Percentiles rank a stretch among this genome's conserved stretches.
These are phyloP conservation scores for Taenioides sp. DNA, from an alignment of 2,797 vertebrate species.

Conservation along the genomic window DNA sequence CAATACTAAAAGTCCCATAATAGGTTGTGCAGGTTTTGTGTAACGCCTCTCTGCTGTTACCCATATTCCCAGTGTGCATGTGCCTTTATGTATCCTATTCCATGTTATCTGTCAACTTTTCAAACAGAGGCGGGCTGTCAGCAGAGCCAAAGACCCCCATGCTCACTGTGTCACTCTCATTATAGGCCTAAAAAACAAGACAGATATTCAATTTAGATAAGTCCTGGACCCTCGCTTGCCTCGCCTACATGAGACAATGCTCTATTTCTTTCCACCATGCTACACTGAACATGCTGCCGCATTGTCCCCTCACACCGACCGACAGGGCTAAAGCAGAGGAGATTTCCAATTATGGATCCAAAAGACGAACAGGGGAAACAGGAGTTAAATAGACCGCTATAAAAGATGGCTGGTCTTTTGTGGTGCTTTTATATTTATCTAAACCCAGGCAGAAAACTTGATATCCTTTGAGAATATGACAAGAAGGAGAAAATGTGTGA, in stretches of 20 bases:
- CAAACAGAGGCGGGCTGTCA: conserved; percentile 65
- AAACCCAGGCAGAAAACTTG: conserved; percentile 54
- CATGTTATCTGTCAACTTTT: conserved; percentile 80
- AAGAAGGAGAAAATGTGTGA: conserved; percentile 18
- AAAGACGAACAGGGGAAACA: conserved; percentile 67
- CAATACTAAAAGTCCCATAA: conserved; percentile 52
- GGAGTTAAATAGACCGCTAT: conserved; percentile 31
- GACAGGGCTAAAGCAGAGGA: conserved; percentile 69
- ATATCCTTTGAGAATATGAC: conserved; percentile 52
- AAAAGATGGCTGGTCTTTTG: conserved; percentile 45
- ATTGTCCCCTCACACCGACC: conserved; percentile 72
- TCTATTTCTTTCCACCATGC: conserved; percentile 74
- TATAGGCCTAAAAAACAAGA: conserved; percentile 79
- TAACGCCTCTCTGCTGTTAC: conserved; percentile 56
- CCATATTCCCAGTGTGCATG: conserved; percentile 63
- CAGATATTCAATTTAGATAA: conserved; percentile 86
- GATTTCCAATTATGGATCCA: conserved; percentile 79
- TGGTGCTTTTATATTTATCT: conserved; percentile 53
- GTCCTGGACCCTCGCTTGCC: conserved; percentile 67
- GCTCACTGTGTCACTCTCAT: conserved; percentile 74
- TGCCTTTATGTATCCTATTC: conserved; percentile 73
- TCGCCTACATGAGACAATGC: conserved; percentile 76
- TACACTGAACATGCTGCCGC: conserved; percentile 75
- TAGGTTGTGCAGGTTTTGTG: conserved; percentile 66
- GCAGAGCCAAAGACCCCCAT: conserved; percentile 66